Conservation (phyloP, 2,113 vertebrate genomes). For the Prolemur simus region DNA sequence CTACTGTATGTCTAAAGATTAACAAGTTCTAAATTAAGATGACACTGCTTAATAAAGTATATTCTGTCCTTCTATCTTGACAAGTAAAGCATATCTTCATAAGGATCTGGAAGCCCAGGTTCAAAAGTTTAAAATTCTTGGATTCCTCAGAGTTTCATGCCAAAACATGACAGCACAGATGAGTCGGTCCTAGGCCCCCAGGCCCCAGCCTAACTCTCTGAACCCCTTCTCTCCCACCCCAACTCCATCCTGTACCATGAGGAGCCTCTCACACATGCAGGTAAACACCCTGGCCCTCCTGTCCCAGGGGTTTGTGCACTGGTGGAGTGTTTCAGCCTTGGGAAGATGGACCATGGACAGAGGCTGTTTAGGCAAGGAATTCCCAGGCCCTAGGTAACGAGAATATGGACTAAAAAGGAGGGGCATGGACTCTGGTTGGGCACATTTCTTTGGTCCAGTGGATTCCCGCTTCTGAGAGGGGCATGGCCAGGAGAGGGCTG, state of each 20-base stretch:
- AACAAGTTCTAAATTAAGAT: slow-evolving; percentile 11
- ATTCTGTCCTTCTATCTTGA: background rate
- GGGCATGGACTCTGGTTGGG: background rate
- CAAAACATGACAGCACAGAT: background rate
- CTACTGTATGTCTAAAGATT: background rate
- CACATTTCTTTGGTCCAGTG: background rate
- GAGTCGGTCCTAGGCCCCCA: background rate
- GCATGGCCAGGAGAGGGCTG: background rate
- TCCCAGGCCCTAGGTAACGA: background rate
- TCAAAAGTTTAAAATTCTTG: background rate
- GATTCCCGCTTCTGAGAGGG: background rate
- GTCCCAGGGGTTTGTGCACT: background rate
- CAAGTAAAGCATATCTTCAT: background rate
- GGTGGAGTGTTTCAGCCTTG: background rate
- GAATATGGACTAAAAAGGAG: background rate
- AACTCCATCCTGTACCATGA: background rate
- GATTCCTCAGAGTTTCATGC: background rate
- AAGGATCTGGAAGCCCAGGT: background rate
- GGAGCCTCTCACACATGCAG: background rate
- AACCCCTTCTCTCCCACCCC: background rate
- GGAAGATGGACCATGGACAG: background rate
- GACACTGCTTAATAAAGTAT: background rate
- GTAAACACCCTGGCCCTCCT: background rate
- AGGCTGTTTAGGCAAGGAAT: background rate
- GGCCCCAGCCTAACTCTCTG: background rate